Evolutionary conservation across 2,888 invertebrate genomes (phyloP), one percentile per base, ranked within the genome.

Genomic region (Willowsia nigromaculata): DNA sequence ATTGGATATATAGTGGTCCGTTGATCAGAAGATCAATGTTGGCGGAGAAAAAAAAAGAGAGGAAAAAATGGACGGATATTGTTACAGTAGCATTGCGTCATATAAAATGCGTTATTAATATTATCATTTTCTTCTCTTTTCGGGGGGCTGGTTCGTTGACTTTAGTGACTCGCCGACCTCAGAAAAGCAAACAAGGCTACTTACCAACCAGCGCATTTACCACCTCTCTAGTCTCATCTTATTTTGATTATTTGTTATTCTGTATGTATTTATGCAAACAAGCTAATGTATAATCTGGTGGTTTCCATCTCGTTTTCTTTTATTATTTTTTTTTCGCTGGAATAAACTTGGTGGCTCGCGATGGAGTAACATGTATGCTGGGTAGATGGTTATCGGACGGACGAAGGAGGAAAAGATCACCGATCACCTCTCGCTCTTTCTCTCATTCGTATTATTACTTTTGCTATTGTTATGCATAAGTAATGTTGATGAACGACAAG

Each of bases 201-300:
- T 40, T 40, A 40, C 40, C 4, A 40, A n/a, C n/a, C n/a, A n/a
- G n/a, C n/a, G n/a, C n/a, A n/a, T n/a, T n/a, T n/a, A n/a, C n/a
- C n/a, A n/a, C n/a, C n/a, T n/a, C n/a, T n/a, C n/a, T n/a, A n/a
- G n/a, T n/a, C n/a, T n/a, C n/a, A n/a, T n/a, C n/a, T 37, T 37
- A 1, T 30, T 25, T 13, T 62, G 5, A 62, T 62, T 62, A 22
- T 76, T 76, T 76, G 50, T 56, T 80, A 43, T 62, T 80, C 22
- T 18, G 30, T 82, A 82, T 82, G 82, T 65, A 82, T 82, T 62
- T 82, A 82, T 82, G 82, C 82, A 82, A 62, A 65, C 78, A 78
- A 78, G 53, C 56, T 78, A 53, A 78, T 78, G 37, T 37, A 30
- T 22, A 56, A 33, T 47, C 82, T 82, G 62, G 13, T 40, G 25